Evolutionary conservation across 1,140 invertebrate species (phyloP).

Genomic region (Drosophila orena): DNA sequence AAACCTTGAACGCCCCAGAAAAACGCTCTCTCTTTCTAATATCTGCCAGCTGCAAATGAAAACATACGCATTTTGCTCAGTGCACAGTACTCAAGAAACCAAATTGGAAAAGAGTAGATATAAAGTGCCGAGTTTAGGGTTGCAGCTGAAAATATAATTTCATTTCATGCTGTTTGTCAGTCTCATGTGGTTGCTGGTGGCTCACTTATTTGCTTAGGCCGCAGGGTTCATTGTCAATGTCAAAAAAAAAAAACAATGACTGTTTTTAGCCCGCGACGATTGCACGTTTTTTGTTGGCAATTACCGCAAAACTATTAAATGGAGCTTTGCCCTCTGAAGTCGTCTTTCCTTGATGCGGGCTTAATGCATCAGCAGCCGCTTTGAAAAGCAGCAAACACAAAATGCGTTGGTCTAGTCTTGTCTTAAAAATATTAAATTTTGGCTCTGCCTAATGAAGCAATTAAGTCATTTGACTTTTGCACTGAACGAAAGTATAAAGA

Average conservation of each 20-base stretch:
- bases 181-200: neutral
- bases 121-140: slow-evolving; percentile 65
- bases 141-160: slow-evolving; percentile 49
- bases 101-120: neutral
- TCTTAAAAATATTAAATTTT: slow-evolving; percentile 44
- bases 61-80: slow-evolving; percentile 2
- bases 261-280: slow-evolving; percentile 58
- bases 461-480: slow-evolving; percentile 57
- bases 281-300: slow-evolving; percentile 70
- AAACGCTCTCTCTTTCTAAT: slow-evolving; percentile 8
- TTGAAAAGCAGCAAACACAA: slow-evolving; percentile 17
- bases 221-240: slow-evolving; percentile 73
- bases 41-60: slow-evolving; percentile 16
- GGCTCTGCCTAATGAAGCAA: slow-evolving; percentile 56
- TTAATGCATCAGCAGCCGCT: slow-evolving; percentile 58
- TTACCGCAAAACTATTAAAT: slow-evolving; percentile 56
- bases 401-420: slow-evolving; percentile 37
- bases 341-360: slow-evolving; percentile 74
- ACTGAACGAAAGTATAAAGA: slow-evolving; percentile 26
- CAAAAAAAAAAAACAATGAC: slow-evolving; percentile 57
- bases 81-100: slow-evolving; percentile 24
- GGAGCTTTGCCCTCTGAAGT: slow-evolving; percentile 31
- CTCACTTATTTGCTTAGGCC: slow-evolving; percentile 24
- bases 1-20: slow-evolving; percentile 13
- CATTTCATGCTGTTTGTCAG: slow-evolving; percentile 13